Percentiles rank a stretch among this genome's conserved stretches.
Conservation (phyloP, 1,140 invertebrate genomes). For the Eriocheir sinensis region DNA sequence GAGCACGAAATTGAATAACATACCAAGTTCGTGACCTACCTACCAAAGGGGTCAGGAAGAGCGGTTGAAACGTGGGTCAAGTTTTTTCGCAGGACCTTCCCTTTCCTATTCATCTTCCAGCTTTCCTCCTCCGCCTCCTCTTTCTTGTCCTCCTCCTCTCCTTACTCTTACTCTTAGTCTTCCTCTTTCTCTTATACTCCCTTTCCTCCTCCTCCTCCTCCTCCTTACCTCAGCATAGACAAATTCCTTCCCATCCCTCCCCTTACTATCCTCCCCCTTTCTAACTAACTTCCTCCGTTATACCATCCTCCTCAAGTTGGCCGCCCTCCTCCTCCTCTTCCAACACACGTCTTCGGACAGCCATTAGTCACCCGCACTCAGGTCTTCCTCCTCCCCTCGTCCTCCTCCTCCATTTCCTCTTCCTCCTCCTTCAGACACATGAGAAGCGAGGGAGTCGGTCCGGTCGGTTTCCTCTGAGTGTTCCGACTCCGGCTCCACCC, state of each 20-base stretch:
- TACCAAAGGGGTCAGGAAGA: too few species aligned
- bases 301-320: neutral
- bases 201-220: neutral
- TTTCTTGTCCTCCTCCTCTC: too few species aligned
- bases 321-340: neutral
- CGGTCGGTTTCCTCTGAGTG: neutral
- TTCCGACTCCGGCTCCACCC: neutral
- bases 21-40: too few species aligned
- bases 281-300: neutral
- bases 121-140: too few species aligned
- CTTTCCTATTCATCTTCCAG: too few species aligned
- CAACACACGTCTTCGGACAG: neutral
- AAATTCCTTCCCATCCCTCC: too few species aligned
- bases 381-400: neutral
- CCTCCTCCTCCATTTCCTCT: neutral
- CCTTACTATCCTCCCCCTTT: neutral
- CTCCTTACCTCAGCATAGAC: neutral
- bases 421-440: neutral
- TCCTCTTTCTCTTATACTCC: neutral
- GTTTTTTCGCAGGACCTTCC: too few species aligned
- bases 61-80: too few species aligned
- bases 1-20: too few species aligned
- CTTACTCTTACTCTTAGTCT: too few species aligned
- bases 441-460: neutral
- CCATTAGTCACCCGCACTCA: slow-evolving; percentile 2